These are phyloP conservation scores for Pteria penguin DNA, from an alignment of 2,888 invertebrate species.

Conservation along the genomic window DNA sequence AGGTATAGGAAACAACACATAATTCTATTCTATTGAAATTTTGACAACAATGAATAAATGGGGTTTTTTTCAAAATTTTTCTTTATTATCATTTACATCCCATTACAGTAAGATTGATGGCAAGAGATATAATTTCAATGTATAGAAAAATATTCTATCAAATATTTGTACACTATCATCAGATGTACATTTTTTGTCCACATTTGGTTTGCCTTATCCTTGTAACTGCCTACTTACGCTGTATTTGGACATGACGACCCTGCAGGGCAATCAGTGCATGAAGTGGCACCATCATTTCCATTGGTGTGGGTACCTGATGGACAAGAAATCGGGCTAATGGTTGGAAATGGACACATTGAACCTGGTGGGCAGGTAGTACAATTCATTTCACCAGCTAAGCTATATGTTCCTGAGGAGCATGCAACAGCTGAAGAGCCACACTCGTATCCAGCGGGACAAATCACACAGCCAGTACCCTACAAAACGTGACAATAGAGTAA, in stretches of 20 bases:
- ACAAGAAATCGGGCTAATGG: slow-evolving; percentile 62
- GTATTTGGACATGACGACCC: slow-evolving; percentile 67
- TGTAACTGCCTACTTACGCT: slow-evolving; percentile 46
- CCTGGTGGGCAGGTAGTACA: slow-evolving; percentile 72
- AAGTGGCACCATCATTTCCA: slow-evolving; percentile 52
- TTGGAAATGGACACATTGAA: slow-evolving; percentile 63
- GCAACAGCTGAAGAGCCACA: slow-evolving; percentile 56
- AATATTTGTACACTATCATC: too few relatives aligned
- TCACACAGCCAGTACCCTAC: slow-evolving; percentile 52
- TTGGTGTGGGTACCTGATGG: slow-evolving; percentile 66
- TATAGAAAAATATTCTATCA: too few relatives aligned
- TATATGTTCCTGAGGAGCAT: slow-evolving; percentile 69
- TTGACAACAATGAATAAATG: too few relatives aligned
- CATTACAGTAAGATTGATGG: too few relatives aligned
- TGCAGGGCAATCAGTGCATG: slow-evolving; percentile 70
- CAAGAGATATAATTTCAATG: too few relatives aligned
- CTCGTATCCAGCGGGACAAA: slow-evolving; percentile 68
- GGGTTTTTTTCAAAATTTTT: too few relatives aligned
- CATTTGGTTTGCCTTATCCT: neutral
- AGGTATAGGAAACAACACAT: too few relatives aligned
- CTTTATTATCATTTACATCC: too few relatives aligned
- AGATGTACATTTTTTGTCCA: neutral
- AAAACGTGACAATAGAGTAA: too few relatives aligned
- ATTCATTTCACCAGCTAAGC: slow-evolving; percentile 62
- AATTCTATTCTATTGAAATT: too few relatives aligned